Evolutionary conservation across 2,113 vertebrate species (phyloP), one percentile per base, ranked within the genome.

Genomic region (Pelobates fuscus): DNA sequence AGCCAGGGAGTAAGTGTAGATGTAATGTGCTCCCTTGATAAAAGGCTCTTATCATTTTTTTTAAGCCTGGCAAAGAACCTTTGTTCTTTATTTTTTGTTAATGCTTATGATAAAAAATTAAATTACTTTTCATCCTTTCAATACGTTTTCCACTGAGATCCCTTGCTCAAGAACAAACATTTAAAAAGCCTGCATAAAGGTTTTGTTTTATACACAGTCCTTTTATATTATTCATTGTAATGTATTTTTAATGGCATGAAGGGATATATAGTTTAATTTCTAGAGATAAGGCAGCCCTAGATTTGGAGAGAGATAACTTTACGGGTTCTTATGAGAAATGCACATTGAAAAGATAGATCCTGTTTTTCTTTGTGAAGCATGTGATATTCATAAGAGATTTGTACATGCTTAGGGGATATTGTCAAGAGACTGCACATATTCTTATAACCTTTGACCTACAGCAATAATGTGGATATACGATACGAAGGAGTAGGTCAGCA

Each of bases 71-170:
- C 57, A 88, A 85, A 88, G 78, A 84, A 84, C 82, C 68, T 89
- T 88, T 87, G 88, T 87, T 91, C 87, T 86, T 89, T 91, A 89
- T 82, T 89, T 89, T 83, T 80, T 83, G 81, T 87, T 88, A 90
- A 89, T 88, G 83, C 82, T 89, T 88, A 89, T 84, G 84, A 91
- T 91, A 88, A 93, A 92, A 92, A 91, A 92, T 91, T 91, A 90
- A 91, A 91, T 92, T 91, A 91, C 84, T 81, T 81, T 85, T 92
- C 91, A 83, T 89, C 82, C 80, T 85, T 89, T 89, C 89, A 89
- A 84, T 89, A 86, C 71, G 81, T 84, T 89, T 89, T 83, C 87
- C 89, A 87, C 79, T 78, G 89, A 93, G 90, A 81, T 78, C 84
- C 15, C 82, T 68, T 82, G 76, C 83, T 79, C 78, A 88, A 91